Conservation (phyloP, 2,113 vertebrate species). For the Cheilinus undulatus region DNA sequence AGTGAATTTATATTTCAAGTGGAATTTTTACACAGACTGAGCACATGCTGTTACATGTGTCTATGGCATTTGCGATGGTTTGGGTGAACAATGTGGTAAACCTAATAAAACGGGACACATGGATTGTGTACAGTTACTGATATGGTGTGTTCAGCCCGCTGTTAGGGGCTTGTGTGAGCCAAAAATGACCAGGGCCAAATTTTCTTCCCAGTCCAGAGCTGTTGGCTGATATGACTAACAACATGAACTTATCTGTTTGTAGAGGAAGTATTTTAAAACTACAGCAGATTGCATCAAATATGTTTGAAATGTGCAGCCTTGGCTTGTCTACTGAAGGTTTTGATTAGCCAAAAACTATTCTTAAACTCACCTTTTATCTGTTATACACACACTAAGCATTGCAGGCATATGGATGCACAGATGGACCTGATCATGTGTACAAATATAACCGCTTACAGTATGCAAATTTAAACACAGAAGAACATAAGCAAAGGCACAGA, state of each 20-base stretch:
- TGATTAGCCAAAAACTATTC: constrained; percentile 19
- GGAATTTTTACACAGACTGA: too few relatives aligned
- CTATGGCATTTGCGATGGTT: too few relatives aligned
- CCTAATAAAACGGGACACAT: too few relatives aligned
- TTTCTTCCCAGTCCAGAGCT: too few relatives aligned
- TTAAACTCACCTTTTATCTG: constrained; percentile 18
- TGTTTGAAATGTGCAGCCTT: constrained; percentile 10
- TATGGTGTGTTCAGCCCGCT: too few relatives aligned
- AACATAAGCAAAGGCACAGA: not conserved
- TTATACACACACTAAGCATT: not conserved
- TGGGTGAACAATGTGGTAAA: too few relatives aligned
- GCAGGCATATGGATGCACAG: not conserved
- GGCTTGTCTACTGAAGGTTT: constrained; percentile 3
- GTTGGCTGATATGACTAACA: constrained; percentile 30
- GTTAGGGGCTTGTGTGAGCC: too few relatives aligned
- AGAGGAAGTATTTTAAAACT: constrained; percentile 15
- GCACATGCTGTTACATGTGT: too few relatives aligned
- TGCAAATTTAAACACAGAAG: not conserved
- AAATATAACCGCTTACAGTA: not conserved
- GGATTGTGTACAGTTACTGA: too few relatives aligned
- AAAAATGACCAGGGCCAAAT: too few relatives aligned
- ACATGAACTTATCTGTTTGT: constrained; percentile 22
- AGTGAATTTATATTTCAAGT: too few relatives aligned
- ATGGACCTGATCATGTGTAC: not conserved
- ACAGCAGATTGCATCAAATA: constrained; percentile 37